phyloP scores from a whole-genome alignment of 2,888 invertebrate genomes.

The Heliconius hortense region DNA sequence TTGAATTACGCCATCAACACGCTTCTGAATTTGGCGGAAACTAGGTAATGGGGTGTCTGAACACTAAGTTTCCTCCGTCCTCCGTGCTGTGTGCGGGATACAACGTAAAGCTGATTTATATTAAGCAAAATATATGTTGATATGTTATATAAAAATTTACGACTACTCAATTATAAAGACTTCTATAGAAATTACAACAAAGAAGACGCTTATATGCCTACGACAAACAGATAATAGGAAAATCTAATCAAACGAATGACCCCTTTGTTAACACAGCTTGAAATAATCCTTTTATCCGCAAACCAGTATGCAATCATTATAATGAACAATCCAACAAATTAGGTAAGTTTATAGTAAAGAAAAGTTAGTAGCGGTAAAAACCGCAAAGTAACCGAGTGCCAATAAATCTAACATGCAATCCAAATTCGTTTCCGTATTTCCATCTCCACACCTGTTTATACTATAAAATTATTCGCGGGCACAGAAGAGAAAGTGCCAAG shows the following conservation, averaged over 20 bases:
- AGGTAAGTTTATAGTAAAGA: conserved; percentile 41
- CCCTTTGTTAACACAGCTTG: conserved; percentile 27
- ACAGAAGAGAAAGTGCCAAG: conserved; percentile 23
- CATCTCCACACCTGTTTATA: conserved; percentile 52
- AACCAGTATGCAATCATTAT: conserved; percentile 37
- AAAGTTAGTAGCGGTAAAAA: conserved; percentile 44
- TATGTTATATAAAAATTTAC: too few relatives aligned
- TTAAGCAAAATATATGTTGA: too few relatives aligned
- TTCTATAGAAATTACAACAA: neutral
- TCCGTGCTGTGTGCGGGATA: too few relatives aligned
- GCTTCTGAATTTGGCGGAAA: too few relatives aligned
- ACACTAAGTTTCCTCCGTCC: too few relatives aligned
- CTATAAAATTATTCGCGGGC: conserved; percentile 51
- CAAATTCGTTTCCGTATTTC: conserved; percentile 67
- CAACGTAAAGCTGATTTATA: too few relatives aligned
- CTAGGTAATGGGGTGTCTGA: too few relatives aligned
- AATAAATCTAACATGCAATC: conserved; percentile 57
- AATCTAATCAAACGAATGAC: conserved; percentile 6
- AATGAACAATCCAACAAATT: conserved; percentile 43
- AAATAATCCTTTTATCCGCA: conserved; percentile 26
- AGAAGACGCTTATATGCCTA: neutral
- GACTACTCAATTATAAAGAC: neutral
- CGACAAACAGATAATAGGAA: neutral
- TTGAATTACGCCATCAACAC: too few relatives aligned
- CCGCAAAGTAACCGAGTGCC: conserved; percentile 55